These are phyloP conservation scores for Philaethria dido DNA, from an alignment of 2,888 invertebrate species.

Conservation along the genomic window DNA sequence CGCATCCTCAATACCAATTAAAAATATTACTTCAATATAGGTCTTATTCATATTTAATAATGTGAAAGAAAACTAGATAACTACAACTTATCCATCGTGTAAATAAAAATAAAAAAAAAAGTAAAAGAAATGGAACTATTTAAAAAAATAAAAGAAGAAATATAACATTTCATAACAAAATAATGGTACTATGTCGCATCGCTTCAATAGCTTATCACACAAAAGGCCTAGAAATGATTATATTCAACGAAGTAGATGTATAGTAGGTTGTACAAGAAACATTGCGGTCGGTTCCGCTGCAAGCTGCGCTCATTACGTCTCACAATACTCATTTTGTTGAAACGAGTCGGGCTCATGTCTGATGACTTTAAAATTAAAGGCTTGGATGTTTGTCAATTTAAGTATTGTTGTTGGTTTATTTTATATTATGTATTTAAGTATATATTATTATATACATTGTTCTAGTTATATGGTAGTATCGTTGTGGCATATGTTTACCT, in stretches of 20 bases:
- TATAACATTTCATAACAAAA: not conserved
- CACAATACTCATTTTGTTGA: constrained; percentile 14
- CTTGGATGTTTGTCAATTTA: constrained; percentile 14
- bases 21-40: too few species aligned
- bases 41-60: too few species aligned
- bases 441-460: too few species aligned
- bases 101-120: not conserved
- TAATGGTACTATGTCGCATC: not conserved
- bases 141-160: not conserved
- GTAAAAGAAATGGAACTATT: too few species aligned
- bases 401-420: not conserved
- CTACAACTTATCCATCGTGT: too few species aligned
- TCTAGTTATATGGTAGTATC: too few species aligned
- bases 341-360: constrained; percentile 10
- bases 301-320: constrained; percentile 34
- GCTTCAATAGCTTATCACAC: constrained; percentile 20
- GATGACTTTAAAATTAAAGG: constrained; percentile 22
- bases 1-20: too few species aligned
- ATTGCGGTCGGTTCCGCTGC: constrained; percentile 34
- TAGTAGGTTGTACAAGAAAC: constrained; percentile 33
- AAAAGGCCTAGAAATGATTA: constrained; percentile 35
- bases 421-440: not conserved
- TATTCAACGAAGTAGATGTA: constrained; percentile 34
- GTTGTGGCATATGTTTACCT: too few species aligned
- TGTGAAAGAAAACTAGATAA: too few species aligned